A percentile compares a stretch with the other conserved stretches of the same genome.
Conservation (phyloP, 2,113 vertebrate species). For the Tachycineta bicolor region DNA sequence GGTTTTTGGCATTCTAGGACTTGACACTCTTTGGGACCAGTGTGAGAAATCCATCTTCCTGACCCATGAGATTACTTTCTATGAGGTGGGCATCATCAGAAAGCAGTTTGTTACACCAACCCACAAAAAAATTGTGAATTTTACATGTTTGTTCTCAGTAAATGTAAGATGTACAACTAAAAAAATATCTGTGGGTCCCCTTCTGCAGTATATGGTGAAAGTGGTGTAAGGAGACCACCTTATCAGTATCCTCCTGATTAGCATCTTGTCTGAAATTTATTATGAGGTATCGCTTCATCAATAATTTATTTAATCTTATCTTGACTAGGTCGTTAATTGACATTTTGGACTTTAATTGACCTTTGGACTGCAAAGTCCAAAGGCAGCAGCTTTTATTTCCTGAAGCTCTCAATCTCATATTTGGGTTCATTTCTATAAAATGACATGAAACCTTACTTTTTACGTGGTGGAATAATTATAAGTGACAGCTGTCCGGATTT, state of each 20-base stretch:
- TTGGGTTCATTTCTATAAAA: not conserved
- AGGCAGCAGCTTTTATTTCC: not conserved
- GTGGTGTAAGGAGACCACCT: not conserved
- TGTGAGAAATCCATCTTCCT: slow-evolving; percentile 68
- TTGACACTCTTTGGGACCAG: slow-evolving; percentile 75
- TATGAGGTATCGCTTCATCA: not conserved
- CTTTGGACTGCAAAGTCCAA: not conserved
- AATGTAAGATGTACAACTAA: not conserved
- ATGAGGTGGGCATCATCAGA: slow-evolving; percentile 66
- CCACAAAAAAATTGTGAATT: not conserved
- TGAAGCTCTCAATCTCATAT: not conserved
- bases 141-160: not conserved
- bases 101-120: not conserved
- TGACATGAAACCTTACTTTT: not conserved
- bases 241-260: not conserved
- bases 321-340: not conserved
- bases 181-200: not conserved
- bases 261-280: not conserved
- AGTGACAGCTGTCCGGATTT: not conserved
- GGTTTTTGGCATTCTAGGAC: slow-evolving; percentile 76
- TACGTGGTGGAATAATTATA: not conserved
- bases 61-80: slow-evolving; percentile 79
- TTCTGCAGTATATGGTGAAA: not conserved
- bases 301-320: not conserved
- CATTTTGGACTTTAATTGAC: not conserved